These are phyloP conservation scores for Urocitellus parryii DNA, from an alignment of 2,113 vertebrate genomes.

Conservation along the genomic window DNA sequence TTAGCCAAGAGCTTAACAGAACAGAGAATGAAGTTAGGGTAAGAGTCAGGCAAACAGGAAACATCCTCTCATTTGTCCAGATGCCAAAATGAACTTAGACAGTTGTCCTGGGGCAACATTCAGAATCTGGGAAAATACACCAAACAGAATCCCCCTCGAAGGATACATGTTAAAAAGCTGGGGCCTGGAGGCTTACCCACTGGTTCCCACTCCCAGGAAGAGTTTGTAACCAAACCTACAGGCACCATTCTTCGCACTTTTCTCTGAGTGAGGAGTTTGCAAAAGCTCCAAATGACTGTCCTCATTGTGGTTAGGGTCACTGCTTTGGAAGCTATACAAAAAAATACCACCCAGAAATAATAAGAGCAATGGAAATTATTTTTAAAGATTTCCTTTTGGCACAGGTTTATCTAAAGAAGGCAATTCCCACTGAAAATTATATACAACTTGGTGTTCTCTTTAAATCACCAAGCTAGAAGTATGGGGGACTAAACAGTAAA, in stretches of 20 bases:
- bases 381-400: conserved; percentile 83
- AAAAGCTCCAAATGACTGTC: conserved; percentile 64
- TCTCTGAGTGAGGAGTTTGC: conserved; percentile 21
- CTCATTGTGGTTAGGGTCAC: conserved; percentile 67
- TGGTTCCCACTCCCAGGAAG: not conserved
- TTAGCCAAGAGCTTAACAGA: conserved; percentile 75
- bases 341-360: conserved; percentile 74
- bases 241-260: conserved; percentile 45
- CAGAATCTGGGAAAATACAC: conserved; percentile 70
- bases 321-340: conserved; percentile 71
- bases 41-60: conserved; percentile 82
- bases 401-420: conserved; percentile 63
- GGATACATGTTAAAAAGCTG: not conserved
- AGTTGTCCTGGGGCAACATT: conserved; percentile 63
- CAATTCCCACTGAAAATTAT: conserved; percentile 71
- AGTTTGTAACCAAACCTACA: conserved; percentile 56
- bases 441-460: conserved; percentile 70
- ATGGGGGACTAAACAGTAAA: not conserved
- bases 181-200: not conserved
- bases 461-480: conserved; percentile 64
- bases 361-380: conserved; percentile 73
- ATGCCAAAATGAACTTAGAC: conserved; percentile 78
- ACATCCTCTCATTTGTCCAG: conserved; percentile 78
- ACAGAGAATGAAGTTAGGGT: conserved; percentile 69
- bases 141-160: conserved; percentile 76